Evolutionary conservation across 2,888 invertebrate genomes (phyloP), one percentile per base, ranked within the genome.

Genomic region (Thumatha senex): DNA sequence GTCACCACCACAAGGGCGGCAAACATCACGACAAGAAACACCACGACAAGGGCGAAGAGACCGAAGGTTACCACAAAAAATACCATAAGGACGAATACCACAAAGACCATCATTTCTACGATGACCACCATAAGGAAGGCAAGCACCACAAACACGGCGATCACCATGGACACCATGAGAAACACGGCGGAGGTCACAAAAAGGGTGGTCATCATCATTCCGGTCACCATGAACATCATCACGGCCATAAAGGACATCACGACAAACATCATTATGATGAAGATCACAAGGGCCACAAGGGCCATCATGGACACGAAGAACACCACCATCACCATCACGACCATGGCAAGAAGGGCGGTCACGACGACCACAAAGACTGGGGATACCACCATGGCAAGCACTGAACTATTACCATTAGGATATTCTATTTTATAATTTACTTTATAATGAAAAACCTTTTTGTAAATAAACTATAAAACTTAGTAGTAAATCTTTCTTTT

Each of bases 91-190:
- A 97, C 76, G 97, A 97, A 78, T 96, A 95, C 82, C 95, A 96
- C 74, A 97, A 97, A 82, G 95, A 96, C 72, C 96, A 96, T 79
- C 96, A 96, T 90, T 97, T 97, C 92, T 97, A 97, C 84, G 96
- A 97, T 68, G 96, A 97, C 77, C 95, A 95, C 75, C 96, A 97
- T 83, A 96, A 96, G 74, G 96, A 95, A 51, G 96, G 96, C 42
- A 95, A 96, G 74, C 96, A 96, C 77, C 94, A 95, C 78, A 97
- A 96, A 74, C 95, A 95, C 70, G 96, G 96, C 8, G 92, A 95
- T 69, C 94, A 95, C 78, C 95, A 96, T 74, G 95, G 95, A 49
- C 95, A 96, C 74, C 96, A 96, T 73, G 95, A 94, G 48, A 93
- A 94, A 78, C 95, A 96, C 67, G 95, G 94, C 51, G 96, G 95